A percentile compares a stretch with the other conserved stretches of the same genome.
phyloP scores from a whole-genome alignment of 2,888 invertebrate species.

The Athalia rosae region DNA sequence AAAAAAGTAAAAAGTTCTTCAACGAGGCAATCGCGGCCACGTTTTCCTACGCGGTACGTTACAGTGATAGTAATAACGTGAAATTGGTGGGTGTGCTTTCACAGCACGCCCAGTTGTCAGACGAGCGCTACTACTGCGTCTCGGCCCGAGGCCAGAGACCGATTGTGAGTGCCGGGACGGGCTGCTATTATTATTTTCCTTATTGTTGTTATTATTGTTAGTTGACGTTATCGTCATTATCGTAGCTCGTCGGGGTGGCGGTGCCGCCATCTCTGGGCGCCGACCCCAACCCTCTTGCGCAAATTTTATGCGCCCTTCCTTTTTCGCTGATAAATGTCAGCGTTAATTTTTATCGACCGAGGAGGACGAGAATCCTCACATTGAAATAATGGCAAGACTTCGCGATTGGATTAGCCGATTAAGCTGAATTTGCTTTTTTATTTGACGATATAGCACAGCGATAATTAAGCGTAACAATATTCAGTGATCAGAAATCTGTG shows the following conservation, averaged over 20 bases:
- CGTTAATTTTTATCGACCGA: too few species aligned
- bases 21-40: conserved; percentile 21
- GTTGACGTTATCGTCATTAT: background rate
- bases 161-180: conserved; percentile 20
- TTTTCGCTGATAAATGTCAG: too few species aligned
- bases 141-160: conserved; percentile 37
- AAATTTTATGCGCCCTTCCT: too few species aligned
- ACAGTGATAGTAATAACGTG: conserved; percentile 45
- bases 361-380: too few species aligned
- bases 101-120: conserved; percentile 46
- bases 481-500: background rate
- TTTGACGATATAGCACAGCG: background rate
- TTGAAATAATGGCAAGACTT: too few species aligned
- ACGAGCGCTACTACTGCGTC: conserved; percentile 44
- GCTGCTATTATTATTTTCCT: conserved; percentile 38
- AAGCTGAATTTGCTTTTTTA: too few species aligned
- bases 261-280: conserved; percentile 23
- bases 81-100: conserved; percentile 46
- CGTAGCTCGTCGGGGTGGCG: background rate
- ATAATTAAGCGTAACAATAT: background rate
- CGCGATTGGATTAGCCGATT: too few species aligned
- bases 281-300: background rate
- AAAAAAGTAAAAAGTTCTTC: too few species aligned
- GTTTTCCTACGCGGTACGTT: conserved; percentile 32
- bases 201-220: background rate